Conservation (phyloP, 2,888 invertebrate genomes). For the Pseudococcus viburni region DNA sequence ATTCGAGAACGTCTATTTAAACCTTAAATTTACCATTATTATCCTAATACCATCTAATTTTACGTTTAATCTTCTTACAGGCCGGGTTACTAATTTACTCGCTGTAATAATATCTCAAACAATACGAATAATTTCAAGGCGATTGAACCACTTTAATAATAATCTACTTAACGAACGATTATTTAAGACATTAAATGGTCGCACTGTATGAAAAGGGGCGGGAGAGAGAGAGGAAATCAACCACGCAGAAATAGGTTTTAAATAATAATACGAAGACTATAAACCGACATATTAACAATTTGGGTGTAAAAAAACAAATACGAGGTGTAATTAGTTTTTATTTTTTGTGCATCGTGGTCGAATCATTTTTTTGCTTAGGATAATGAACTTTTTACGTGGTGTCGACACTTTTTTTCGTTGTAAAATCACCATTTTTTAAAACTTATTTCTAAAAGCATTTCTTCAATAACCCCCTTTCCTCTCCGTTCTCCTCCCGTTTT, state of each 20-base stretch:
- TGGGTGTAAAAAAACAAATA: background rate
- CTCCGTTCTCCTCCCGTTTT: too few species aligned
- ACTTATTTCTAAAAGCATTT: too few species aligned
- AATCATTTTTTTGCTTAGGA: background rate
- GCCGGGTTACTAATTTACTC: background rate
- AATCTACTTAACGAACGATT: background rate
- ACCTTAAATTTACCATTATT: conserved; percentile 13
- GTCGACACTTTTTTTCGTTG: background rate
- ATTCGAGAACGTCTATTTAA: conserved; percentile 7
- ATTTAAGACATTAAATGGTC: background rate
- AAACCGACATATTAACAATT: background rate
- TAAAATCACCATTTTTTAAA: too few species aligned
- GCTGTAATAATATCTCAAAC: conserved; percentile 2
- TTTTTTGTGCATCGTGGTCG: background rate
- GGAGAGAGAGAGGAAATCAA: background rate
- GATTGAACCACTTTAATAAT: conserved; percentile 33
- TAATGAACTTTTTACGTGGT: background rate
- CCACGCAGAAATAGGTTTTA: background rate
- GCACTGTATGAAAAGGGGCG: background rate
- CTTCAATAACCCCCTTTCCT: too few species aligned
- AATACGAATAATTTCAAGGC: conserved; percentile 29
- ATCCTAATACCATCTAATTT: conserved; percentile 42
- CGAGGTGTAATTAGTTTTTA: background rate
- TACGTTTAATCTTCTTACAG: conserved; percentile 5
- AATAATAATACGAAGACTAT: background rate